Conservation (phyloP, 2,113 vertebrate species). For the Aythya baeri region DNA sequence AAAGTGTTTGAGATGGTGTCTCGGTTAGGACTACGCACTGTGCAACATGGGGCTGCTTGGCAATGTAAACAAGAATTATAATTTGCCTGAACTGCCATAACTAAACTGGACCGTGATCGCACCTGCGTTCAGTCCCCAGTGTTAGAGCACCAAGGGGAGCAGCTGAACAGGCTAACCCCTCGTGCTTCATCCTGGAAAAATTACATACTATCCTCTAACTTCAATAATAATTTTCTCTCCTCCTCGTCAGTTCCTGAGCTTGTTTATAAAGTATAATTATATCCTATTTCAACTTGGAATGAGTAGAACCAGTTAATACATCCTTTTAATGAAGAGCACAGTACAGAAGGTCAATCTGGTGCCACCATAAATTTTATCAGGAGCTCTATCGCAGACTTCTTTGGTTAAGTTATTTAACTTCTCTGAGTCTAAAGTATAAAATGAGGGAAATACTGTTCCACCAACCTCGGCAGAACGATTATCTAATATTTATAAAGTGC, state of each 20-base stretch:
- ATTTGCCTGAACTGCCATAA: not conserved
- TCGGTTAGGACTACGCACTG: not conserved
- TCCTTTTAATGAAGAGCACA: not conserved
- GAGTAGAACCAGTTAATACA: not conserved
- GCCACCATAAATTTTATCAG: not conserved
- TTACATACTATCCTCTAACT: not conserved
- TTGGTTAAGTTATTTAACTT: not conserved
- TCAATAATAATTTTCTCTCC: not conserved
- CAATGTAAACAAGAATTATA: not conserved
- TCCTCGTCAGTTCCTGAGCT: not conserved
- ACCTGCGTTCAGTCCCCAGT: not conserved
- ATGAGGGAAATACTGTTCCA: not conserved
- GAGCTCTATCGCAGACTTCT: not conserved
- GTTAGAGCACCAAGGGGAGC: not conserved
- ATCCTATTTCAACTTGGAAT: not conserved
- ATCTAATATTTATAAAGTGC: slow-evolving; percentile 40
- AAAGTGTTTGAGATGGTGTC: not conserved
- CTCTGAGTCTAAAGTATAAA: accelerated
- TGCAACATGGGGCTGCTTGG: not conserved
- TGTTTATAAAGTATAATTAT: slow-evolving; percentile 18
- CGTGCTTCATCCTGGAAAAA: not conserved
- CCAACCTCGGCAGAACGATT: slow-evolving; percentile 9
- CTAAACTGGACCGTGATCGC: not conserved
- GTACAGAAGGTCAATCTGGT: not conserved
- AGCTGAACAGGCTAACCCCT: not conserved